phyloP scores from a whole-genome alignment of 2,113 vertebrate genomes.

The Pipra filicauda region DNA sequence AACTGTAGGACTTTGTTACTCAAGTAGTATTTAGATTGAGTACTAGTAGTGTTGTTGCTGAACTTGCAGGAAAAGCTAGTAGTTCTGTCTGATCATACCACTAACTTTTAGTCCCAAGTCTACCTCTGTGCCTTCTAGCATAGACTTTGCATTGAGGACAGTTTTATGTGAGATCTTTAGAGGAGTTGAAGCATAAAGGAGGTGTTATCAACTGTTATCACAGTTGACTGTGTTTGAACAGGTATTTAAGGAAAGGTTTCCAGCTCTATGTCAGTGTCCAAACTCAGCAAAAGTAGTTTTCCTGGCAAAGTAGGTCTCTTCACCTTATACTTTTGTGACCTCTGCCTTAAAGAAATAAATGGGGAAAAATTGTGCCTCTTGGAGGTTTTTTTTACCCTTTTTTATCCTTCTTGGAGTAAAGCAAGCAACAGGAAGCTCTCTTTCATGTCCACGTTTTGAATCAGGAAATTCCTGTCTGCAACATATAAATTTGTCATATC shows the following conservation, averaged over 20 bases:
- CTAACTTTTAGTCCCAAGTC: background rate
- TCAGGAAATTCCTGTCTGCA: conserved; percentile 62
- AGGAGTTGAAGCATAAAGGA: background rate
- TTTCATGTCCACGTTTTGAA: conserved; percentile 43
- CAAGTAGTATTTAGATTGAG: background rate
- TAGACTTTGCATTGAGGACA: background rate
- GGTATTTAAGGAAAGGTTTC: background rate
- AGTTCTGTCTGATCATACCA: background rate
- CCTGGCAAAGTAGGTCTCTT: background rate
- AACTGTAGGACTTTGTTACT: background rate
- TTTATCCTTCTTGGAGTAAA: background rate
- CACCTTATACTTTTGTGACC: background rate
- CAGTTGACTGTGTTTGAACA: background rate
- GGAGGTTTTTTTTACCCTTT: background rate
- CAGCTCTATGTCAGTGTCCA: background rate
- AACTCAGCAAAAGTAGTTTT: background rate
- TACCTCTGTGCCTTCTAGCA: background rate
- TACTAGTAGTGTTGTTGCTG: background rate
- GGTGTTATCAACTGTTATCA: background rate
- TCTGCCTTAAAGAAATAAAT: background rate
- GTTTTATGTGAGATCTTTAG: background rate
- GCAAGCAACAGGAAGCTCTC: conserved; percentile 7
- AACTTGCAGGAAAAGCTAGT: background rate
- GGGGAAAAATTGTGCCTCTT: background rate
- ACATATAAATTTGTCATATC: conserved; percentile 4